Base-by-base conservation (phyloP, 2,113 vertebrate species). In the Jacana jacana region DNA sequence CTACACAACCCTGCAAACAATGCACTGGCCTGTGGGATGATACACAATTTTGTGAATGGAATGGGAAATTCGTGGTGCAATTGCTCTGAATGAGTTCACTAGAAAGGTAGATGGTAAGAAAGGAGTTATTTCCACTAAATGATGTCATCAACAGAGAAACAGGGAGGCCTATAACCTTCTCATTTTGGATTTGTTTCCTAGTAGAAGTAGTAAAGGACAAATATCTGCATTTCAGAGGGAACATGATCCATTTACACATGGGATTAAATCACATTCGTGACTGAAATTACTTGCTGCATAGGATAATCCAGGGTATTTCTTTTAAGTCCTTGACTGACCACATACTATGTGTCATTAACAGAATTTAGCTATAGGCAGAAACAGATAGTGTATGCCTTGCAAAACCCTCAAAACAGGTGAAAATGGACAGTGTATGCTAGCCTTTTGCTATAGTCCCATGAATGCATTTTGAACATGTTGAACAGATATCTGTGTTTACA, bases 1-100 rank as follows among this genome's bases (percentile, higher is more conserved):
- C 6, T 7, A 4, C 2, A 3, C 55, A 24, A 52, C 10, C 24
- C 52, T 49, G 58, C 17, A 23, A 58, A 30, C 0, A 0, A 13
- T 6, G 3, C n/a, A 11, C 20, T 1, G 22, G 12, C 10, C n/a
- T 22, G 10, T 5, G 13, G 13, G 13, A 49, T 39, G 48, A 18
- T 9, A 39, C 18, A 48, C 25, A 35, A 6, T 18, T 72, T 28
- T 39, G 12, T 30, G 48, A 88, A 81, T 81, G 11, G 35, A 84
- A n/a, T 3, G 18, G 20, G 12, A 42, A 54, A 46, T 40, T 48
- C 9, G 8, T 8, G 8, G 6, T 35, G 64, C 7, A 17, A 3
- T 5, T 81, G 39, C 18, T 60, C 22, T 55, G 44, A 55, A 24
- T 46, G 22, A 65, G 19, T 4, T 4, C 7, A 20, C 7, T 23